Evolutionary conservation across 2,888 invertebrate genomes (phyloP), one percentile per base, ranked within the genome.

Genomic region (Trilocha varians): DNA sequence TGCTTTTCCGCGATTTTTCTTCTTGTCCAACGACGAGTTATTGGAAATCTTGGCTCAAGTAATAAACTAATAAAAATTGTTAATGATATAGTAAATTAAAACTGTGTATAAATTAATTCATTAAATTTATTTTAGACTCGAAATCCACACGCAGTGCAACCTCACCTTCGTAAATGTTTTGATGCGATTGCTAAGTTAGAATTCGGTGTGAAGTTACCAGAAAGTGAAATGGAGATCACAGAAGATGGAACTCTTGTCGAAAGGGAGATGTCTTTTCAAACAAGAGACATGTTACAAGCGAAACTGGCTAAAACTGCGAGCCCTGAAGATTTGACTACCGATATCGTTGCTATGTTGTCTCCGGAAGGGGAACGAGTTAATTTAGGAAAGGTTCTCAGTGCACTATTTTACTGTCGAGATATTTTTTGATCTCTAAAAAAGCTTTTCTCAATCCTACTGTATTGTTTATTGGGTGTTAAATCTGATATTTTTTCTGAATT

Each of bases 21-120:
- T 96, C 69, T 77, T 96, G 44, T 96, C 96, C 1, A 96, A 96
- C 64, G 96, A 96, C 57, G 96, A 96, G 63, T 79, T 96, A 13
- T 78, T 96, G 48, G 96, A 96, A 72, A 97, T 97, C 54, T 80
- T 97, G 45, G 95, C 96, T 0, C 96, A 97, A 87, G 91, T 91
- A 72, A n/a, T 35, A n/a, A 34, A 8, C 16, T 18, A 16, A n/a
- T 18, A 18, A n/a, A 13, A 5, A 13, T 18, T 25, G 25, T 2
- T 2, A 9, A 9, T 1, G 2, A 5, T 1, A 1, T 9, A 6
- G 5, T 3, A 25, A 9, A 25, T 9, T 25, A 25, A 25, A 9
- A 25, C 6, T 25, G 25, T 1, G 16, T 13, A 47, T 41, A 15
- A 43, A 33, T 14, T 5, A 34, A 38, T 35, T 15, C 16, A 11